Base-by-base conservation (phyloP, 2,797 vertebrate species). In the Ataeniobius toweri region DNA sequence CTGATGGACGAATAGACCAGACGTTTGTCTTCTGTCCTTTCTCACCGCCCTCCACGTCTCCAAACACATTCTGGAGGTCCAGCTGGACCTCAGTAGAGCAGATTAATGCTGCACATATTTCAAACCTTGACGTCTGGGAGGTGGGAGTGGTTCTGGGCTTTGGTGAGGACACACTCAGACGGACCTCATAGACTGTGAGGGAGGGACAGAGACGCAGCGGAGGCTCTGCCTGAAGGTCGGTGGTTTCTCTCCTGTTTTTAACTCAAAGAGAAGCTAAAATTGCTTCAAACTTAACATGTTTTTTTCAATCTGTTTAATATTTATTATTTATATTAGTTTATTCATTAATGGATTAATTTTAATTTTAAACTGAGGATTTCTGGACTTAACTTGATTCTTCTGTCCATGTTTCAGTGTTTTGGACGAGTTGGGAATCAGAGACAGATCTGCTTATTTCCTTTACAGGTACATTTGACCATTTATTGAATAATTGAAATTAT, bases 221-320 rank as follows among this genome's bases (percentile, higher is more conserved):
- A 26, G 68, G 26, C 72, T 78, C 77, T 77, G 58, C 78, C 56
- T 22, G 0, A 78, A 85, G 85, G 88, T 86, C 79, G 31, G 83
- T 78, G 20, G 72, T 72, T 51, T 2, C n/a, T 75, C 3, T 39
- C 26, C 8, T 1, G 10, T 24, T 76, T 28, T 26, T 26, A 31
- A 61, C 6, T 6, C 44, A 6, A 59, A 28, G 3, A 36, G 39
- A 31, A 16, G 14, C 59, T 48, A 2, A 51, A 10, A 28, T 46
- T 36, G 24, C 31, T 67, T 39, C 39, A 28, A 51, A 41, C 22
- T 20, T 55, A 6, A 5, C 31, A 31, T 31, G 3, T 31, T 31
- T 31, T 31, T 31, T 16, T 14, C 20, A n/a, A 8, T 13, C 22
- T n/a, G 6, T 48, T 13, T 69, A 6, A n/a, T 2, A 31, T 2